phyloP scores from a whole-genome alignment of 2,113 vertebrate species.

The Chitala chitala region DNA sequence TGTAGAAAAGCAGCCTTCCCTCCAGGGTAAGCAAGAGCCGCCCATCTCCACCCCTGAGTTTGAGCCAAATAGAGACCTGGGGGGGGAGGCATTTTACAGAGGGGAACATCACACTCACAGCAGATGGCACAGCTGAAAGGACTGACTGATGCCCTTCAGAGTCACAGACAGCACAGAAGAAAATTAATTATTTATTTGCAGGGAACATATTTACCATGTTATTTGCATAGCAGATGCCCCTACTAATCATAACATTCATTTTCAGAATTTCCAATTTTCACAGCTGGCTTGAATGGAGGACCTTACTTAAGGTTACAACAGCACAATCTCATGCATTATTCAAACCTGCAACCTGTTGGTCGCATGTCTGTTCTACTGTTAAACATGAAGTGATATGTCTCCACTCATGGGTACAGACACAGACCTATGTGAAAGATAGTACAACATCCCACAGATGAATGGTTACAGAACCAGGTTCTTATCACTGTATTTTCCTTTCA shows the following conservation, averaged over 20 bases:
- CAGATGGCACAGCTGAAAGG: not conserved
- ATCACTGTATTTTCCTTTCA: no score
- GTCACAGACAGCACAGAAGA: not conserved
- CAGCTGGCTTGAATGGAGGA: not conserved
- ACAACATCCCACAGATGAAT: no score
- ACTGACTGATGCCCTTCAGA: not conserved
- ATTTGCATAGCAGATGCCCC: not conserved
- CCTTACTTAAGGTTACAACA: not conserved
- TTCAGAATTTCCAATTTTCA: not conserved
- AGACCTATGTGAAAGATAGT: no score
- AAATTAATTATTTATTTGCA: constrained; percentile 1
- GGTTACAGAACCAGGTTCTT: no score
- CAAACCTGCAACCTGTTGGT: not conserved
- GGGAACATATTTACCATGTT: not conserved
- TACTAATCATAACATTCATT: not conserved
- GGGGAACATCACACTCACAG: not conserved
- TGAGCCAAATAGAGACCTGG: no score
- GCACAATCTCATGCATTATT: not conserved
- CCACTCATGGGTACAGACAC: no score
- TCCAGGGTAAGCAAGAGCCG: no score
- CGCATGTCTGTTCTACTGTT: not conserved
- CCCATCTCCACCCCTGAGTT: no score
- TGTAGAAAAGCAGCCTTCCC: no score
- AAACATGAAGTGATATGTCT: no score
- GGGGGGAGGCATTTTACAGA: not conserved